Percentiles rank a stretch among this genome's conserved stretches.
Conservation (phyloP, 2,113 vertebrate species). For the Todiramphus chloris region DNA sequence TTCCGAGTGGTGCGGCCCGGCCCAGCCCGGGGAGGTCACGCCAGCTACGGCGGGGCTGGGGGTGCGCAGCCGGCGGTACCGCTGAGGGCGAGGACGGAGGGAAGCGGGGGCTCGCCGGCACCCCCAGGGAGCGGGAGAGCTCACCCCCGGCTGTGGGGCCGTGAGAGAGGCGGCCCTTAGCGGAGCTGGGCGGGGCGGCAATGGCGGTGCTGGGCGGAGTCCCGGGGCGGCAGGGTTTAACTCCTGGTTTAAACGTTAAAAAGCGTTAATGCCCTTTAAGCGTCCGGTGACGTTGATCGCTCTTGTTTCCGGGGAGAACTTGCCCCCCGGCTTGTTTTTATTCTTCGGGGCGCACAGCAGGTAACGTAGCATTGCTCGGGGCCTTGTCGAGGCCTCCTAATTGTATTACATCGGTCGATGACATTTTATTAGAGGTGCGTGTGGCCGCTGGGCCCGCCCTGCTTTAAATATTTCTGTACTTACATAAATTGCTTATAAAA, state of each 20-base stretch:
- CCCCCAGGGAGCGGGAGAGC: neutral
- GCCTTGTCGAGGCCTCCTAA: neutral
- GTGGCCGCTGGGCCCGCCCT: neutral
- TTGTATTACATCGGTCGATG: accelerated
- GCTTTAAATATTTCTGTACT: neutral
- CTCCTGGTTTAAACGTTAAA: accelerated
- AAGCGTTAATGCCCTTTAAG: too few relatives aligned
- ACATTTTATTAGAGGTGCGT: accelerated
- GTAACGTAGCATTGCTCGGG: neutral
- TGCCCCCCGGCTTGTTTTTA: neutral
- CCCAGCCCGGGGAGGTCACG: neutral
- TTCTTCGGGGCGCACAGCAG: neutral
- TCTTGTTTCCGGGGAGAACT: neutral
- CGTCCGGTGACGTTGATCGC: accelerated
- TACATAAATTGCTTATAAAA: neutral
- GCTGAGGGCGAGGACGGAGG: accelerated
- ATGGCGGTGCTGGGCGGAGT: neutral
- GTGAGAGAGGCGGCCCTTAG: neutral
- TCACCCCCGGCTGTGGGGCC: too few relatives aligned
- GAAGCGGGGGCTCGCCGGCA: neutral
- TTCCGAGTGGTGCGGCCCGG: neutral
- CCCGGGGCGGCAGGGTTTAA: accelerated
- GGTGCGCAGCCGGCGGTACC: neutral
- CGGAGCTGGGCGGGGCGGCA: too few relatives aligned
- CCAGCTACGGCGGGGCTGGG: neutral